Evolutionary conservation across 2,113 vertebrate species (phyloP).

Genomic region (Thomomys bottae): DNA sequence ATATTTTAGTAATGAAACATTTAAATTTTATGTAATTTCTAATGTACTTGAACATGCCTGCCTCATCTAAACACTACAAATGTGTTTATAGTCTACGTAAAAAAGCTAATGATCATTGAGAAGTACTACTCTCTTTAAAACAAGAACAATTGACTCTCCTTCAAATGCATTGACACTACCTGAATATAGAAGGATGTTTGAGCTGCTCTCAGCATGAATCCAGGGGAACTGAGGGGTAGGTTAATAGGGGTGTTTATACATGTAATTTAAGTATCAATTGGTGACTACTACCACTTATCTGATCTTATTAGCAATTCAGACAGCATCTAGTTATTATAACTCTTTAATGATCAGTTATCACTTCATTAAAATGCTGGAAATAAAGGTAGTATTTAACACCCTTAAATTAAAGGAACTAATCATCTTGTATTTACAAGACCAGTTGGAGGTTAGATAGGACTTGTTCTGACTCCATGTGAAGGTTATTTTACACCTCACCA

Average conservation of each 20-base stretch:
- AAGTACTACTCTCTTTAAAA: neutral
- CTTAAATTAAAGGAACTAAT: conserved; percentile 49
- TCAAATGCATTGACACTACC: neutral
- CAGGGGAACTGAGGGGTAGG: neutral
- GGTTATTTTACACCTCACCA: conserved; percentile 75
- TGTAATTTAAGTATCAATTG: conserved; percentile 51
- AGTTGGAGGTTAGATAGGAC: conserved; percentile 20
- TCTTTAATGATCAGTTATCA: conserved; percentile 62
- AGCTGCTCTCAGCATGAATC: conserved; percentile 32
- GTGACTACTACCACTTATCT: conserved; percentile 39
- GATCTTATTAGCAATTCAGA: conserved; percentile 49
- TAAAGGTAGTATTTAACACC: conserved; percentile 37
- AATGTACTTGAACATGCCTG: neutral
- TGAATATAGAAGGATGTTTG: conserved; percentile 27
- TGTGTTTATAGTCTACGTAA: neutral
- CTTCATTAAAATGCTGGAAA: conserved; percentile 49
- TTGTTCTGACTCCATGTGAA: conserved; percentile 35
- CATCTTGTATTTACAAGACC: conserved; percentile 45
- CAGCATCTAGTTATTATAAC: conserved; percentile 48
- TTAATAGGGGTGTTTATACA: conserved; percentile 42
- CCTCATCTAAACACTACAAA: neutral
- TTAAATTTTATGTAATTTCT: neutral
- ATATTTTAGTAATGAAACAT: conserved; percentile 2
- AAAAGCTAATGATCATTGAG: neutral
- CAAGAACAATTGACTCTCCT: neutral